phyloP scores from a whole-genome alignment of 2,113 vertebrate species.

The Dissostichus mawsoni region DNA sequence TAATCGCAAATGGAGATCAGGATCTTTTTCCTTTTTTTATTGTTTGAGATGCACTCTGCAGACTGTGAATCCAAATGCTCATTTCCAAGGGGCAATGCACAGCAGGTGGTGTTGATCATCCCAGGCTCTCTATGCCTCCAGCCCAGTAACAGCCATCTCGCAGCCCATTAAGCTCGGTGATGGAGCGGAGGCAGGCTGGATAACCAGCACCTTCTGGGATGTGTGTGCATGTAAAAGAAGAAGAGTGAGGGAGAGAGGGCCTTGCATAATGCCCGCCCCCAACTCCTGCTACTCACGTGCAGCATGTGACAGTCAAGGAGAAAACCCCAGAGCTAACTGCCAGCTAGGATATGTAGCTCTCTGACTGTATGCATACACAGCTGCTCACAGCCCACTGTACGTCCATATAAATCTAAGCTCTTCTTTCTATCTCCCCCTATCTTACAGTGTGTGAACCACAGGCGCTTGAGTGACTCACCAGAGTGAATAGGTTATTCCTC shows the following conservation, averaged over 20 bases:
- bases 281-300: constrained; percentile 69
- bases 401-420: constrained; percentile 33
- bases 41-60: constrained; percentile 12
- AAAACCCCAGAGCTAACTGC: constrained; percentile 62
- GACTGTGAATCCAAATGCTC: constrained; percentile 15
- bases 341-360: constrained; percentile 59
- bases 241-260: constrained; percentile 28
- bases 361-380: constrained; percentile 27
- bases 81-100: constrained; percentile 27
- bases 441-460: constrained; percentile 14
- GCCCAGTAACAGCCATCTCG: constrained; percentile 38
- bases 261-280: constrained; percentile 74
- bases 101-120: constrained; percentile 57
- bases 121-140: constrained; percentile 7
- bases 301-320: constrained; percentile 78
- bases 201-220: constrained; percentile 58
- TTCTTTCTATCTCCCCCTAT: constrained; percentile 5
- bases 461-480: constrained; percentile 22
- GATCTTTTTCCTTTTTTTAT: constrained; percentile 22
- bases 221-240: constrained; percentile 16
- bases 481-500: constrained; percentile 42
- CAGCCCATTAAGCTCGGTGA: constrained; percentile 50
- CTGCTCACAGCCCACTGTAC: constrained; percentile 53
- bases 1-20: background rate
- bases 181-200: constrained; percentile 34